Conservation (phyloP, 64 coral and sea anemone genomes). For the Dendronephthya gigantea region DNA sequence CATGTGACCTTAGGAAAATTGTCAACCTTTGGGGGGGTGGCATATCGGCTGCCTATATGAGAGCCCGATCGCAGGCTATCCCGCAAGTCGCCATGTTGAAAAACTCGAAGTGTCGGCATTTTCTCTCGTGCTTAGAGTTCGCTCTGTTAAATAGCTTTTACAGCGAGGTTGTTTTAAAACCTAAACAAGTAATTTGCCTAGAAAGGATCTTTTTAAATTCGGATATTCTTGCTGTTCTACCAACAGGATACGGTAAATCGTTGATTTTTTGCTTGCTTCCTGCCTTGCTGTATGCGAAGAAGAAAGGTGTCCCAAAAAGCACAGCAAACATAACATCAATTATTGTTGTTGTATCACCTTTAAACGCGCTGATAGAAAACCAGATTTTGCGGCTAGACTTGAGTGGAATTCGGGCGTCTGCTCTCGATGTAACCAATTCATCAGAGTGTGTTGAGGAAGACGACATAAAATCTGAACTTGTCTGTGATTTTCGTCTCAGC, state of each 20-base stretch:
- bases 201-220: not conserved
- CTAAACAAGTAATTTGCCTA: not conserved
- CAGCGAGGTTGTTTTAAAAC: not conserved
- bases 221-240: not conserved
- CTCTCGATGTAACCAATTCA: not conserved
- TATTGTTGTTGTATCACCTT: not conserved
- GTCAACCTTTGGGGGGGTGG: not conserved
- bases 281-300: not conserved
- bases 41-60: not conserved
- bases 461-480: not conserved
- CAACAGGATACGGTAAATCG: not conserved
- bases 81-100: not conserved
- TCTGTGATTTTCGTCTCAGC: not conserved
- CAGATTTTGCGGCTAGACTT: not conserved
- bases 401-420: not conserved
- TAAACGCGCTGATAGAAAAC: not conserved
- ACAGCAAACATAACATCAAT: not conserved
- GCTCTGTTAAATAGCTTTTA: not conserved
- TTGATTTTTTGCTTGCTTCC: conserved; percentile 6
- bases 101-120: not conserved
- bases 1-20: not conserved
- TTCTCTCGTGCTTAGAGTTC: not conserved
- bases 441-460: not conserved
- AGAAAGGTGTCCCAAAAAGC: not conserved
- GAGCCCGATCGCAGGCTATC: too few relatives aligned